Percentiles rank a stretch among this genome's conserved stretches.
Conservation (phyloP, 2,888 invertebrate species). For the Leptarthrus brevirostris region DNA sequence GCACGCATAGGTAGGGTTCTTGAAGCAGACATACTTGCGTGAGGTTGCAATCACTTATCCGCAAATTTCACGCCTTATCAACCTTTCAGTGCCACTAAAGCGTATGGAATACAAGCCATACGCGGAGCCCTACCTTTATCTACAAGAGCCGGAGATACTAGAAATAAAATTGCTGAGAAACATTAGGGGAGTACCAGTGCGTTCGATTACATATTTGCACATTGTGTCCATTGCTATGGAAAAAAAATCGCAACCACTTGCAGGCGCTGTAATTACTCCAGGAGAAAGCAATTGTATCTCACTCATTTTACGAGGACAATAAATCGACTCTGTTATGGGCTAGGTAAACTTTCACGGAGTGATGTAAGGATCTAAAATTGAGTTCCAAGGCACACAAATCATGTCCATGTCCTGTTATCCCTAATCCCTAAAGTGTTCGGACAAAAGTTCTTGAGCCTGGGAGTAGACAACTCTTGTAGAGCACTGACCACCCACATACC, state of each 20-base stretch:
- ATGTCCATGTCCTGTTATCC: slow-evolving; percentile 17
- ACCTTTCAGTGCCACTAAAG: neutral
- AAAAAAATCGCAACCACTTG: slow-evolving; percentile 4
- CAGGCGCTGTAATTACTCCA: neutral
- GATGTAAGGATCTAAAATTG: slow-evolving; percentile 47
- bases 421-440: slow-evolving; percentile 18
- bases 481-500: neutral
- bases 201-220: slow-evolving; percentile 22
- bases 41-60: slow-evolving; percentile 17
- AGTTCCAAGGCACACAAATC: slow-evolving; percentile 48
- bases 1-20: neutral
- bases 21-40: slow-evolving; percentile 4
- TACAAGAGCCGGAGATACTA: neutral
- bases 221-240: neutral
- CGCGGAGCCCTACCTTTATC: neutral
- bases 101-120: no score
- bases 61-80: slow-evolving; percentile 41
- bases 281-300: neutral
- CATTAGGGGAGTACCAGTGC: slow-evolving; percentile 7
- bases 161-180: slow-evolving; percentile 1
- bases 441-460: slow-evolving; percentile 15
- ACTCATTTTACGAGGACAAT: slow-evolving; percentile 14
- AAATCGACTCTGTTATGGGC: neutral
- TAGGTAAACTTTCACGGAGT: neutral
- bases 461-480: neutral